Evolutionary conservation across 2,113 vertebrate species (phyloP).

Genomic region (Mastomys natalensis): DNA sequence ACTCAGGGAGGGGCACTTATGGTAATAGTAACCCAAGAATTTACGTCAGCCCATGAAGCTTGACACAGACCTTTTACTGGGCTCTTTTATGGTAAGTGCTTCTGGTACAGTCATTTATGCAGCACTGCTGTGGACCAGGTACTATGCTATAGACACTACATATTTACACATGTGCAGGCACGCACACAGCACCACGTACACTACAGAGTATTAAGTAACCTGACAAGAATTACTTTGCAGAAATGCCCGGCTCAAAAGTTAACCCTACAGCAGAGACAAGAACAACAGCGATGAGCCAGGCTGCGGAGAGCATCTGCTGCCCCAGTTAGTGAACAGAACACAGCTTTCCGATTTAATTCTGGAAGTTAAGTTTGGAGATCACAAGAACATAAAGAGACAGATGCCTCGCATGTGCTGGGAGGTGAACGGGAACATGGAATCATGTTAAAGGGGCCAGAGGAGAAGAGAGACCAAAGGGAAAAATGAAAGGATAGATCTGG

Average conservation of each 20-base stretch:
- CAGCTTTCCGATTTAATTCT: slow-evolving; percentile 77
- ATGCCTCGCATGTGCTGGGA: slow-evolving; percentile 60
- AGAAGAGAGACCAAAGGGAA: slow-evolving; percentile 54
- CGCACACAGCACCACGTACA: not conserved
- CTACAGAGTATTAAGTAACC: not conserved
- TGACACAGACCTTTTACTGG: slow-evolving; percentile 21
- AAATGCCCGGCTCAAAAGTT: slow-evolving; percentile 57
- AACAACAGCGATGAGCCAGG: slow-evolving; percentile 43
- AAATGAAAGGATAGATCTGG: not conserved
- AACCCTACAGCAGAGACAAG: slow-evolving; percentile 33
- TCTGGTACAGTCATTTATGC: not conserved
- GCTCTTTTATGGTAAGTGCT: slow-evolving; percentile 19
- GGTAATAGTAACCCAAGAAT: slow-evolving; percentile 31
- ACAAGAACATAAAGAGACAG: slow-evolving; percentile 79
- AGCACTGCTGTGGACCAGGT: not conserved
- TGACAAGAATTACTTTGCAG: slow-evolving; percentile 24
- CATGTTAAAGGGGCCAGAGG: slow-evolving; percentile 62
- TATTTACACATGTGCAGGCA: not conserved
- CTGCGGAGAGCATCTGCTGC: slow-evolving; percentile 73
- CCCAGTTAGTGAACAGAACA: slow-evolving; percentile 75
- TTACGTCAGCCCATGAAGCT: slow-evolving; percentile 44
- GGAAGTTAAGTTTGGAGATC: slow-evolving; percentile 77
- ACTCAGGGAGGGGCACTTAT: not conserved
- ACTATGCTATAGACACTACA: not conserved
- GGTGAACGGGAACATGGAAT: slow-evolving; percentile 62